A percentile compares a stretch with the other conserved stretches of the same genome.
phyloP scores from a whole-genome alignment of 53 echinoderm and acorn worm genomes.

The Glandiceps talaboti region DNA sequence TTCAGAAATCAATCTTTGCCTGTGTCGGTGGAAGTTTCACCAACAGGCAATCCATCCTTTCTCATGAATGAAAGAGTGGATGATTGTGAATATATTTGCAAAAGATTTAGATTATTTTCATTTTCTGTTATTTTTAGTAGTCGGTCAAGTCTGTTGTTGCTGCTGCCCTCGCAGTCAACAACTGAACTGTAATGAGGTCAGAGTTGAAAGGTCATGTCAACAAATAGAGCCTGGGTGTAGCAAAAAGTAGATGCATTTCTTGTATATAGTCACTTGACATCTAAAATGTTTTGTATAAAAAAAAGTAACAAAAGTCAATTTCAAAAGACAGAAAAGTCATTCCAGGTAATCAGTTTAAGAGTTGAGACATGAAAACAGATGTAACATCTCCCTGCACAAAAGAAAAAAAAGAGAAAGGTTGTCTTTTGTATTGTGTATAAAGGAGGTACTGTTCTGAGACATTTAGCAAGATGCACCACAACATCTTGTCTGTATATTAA shows the following conservation, averaged over 20 bases:
- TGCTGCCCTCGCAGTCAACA: not conserved
- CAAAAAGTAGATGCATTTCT: not conserved
- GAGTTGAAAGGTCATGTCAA: not conserved
- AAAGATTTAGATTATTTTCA: not conserved
- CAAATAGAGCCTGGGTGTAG: not conserved
- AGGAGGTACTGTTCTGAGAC: too few species aligned
- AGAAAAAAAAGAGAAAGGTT: too few species aligned
- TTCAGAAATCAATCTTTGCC: not conserved
- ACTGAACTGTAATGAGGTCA: not conserved
- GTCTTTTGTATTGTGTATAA: too few species aligned
- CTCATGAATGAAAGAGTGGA: not conserved
- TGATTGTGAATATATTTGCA: not conserved
- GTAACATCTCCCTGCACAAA: too few species aligned
- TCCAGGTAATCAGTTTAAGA: too few species aligned
- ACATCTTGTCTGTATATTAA: too few species aligned
- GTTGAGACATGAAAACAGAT: too few species aligned
- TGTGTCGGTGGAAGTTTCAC: not conserved
- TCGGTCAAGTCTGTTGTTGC: too few species aligned
- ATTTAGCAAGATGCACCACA: too few species aligned
- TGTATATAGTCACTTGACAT: not conserved
- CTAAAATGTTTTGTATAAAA: not conserved
- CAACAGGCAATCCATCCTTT: not conserved
- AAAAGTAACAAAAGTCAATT: not conserved
- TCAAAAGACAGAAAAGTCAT: not conserved
- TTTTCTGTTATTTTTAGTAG: too few species aligned